Base-by-base conservation (phyloP, 2,113 vertebrate species). In the Ellobius talpinus region DNA sequence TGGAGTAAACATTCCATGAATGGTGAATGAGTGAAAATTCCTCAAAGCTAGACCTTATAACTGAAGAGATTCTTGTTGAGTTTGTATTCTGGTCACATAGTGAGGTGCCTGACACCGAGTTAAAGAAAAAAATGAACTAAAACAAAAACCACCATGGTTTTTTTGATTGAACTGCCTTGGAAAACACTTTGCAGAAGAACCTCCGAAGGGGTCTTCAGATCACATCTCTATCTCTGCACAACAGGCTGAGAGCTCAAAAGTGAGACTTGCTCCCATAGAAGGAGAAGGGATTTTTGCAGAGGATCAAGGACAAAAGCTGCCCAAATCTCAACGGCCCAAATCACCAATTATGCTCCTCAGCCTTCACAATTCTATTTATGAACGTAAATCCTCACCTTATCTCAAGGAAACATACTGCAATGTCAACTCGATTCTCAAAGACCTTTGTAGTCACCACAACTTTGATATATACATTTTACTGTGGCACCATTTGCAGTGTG, bases 351-450 rank as follows among this genome's bases (percentile, higher is more conserved):
- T 24, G 70, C 58, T 5, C 87, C 95, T 89, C 55, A 11, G 86
- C 1, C 93, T 42, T 87, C 95, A 72, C 68, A 33, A 63, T 82
- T 88, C 98, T 91, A 93, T 97, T 94, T 96, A 97, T 95, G 93
- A 81, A 95, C 36, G 24, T 97, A 97, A 98, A 98, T 97, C 93
- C 73, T 95, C 91, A 94, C 87, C 97, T 97, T 98, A 98, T 98
- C 98, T 89, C 96, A 24, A 72, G 95, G 87, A 96, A 97, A 98
- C 97, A 97, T 88, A 50, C 96, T 89, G 74, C 96, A 90, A 72
- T 93, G 93, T 97, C 96, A 97, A 96, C 96, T 93, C 42, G 6
- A 95, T 96, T 95, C 93, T 93, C 70, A 97, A 95, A 96, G 97
- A 93, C 77, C 93, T 97, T 96, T 97, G 77, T 61, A 82, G 96